Percentiles rank a stretch among this genome's conserved stretches.
Conservation (phyloP, 2,888 invertebrate species). For the Synanthedon formicaeformis region DNA sequence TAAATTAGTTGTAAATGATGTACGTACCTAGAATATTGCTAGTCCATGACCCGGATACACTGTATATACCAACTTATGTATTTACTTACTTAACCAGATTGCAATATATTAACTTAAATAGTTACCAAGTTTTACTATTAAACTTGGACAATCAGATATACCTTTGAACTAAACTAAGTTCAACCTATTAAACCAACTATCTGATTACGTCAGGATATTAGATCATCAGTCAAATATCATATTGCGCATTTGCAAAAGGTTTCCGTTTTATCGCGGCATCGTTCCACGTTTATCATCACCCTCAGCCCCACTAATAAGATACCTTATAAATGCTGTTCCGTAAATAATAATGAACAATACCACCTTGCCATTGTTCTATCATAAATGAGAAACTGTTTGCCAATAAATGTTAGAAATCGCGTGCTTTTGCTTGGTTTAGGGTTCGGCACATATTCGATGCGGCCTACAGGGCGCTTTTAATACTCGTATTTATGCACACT, state of each 20-base stretch:
- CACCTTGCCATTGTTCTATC: conserved; percentile 35
- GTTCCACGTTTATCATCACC: not conserved
- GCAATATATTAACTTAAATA: no score
- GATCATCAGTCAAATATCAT: conserved; percentile 14
- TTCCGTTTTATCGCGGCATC: conserved; percentile 6
- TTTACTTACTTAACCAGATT: no score
- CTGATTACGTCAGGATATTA: conserved; percentile 21
- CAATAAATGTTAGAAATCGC: conserved; percentile 61
- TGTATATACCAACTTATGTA: no score
- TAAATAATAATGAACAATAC: conserved; percentile 49
- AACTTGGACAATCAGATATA: not conserved
- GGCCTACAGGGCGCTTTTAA: conserved; percentile 28
- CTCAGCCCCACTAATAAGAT: not conserved
- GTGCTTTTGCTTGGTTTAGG: no score
- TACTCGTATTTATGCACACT: no score
- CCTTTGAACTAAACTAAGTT: not conserved
- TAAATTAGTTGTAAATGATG: no score
- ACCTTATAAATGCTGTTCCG: conserved; percentile 7
- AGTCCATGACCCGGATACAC: no score
- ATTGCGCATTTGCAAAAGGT: conserved; percentile 6
- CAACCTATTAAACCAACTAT: conserved; percentile 13
- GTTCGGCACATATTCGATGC: no score
- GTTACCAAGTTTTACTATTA: not conserved
- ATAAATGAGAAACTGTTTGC: conserved; percentile 64
- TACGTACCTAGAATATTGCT: no score